A percentile compares a stretch with the other conserved stretches of the same genome.
Evolutionary conservation across 30 jellyfish, hydroid and myxozoan genomes (phyloP).

Genomic region (Turritopsis rubra): DNA sequence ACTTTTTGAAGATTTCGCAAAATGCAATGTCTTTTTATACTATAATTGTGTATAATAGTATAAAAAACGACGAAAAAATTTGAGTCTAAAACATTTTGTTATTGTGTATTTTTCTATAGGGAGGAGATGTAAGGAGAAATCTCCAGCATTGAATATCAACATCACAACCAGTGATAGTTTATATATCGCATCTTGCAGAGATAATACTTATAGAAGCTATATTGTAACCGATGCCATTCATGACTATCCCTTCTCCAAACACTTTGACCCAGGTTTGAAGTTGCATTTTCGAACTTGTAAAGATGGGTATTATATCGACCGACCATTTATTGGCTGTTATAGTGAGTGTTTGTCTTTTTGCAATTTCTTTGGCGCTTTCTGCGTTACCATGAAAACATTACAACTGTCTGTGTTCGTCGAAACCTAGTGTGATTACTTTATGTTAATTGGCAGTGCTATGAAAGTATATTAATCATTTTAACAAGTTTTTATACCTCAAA

Average conservation of each 20-base stretch:
- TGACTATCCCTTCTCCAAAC: background rate
- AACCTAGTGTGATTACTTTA: too few species aligned
- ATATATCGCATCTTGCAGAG: background rate
- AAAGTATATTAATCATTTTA: too few species aligned
- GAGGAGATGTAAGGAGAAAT: background rate
- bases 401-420: too few species aligned
- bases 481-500: too few species aligned
- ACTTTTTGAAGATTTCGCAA: too few species aligned
- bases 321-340: slow-evolving; percentile 3
- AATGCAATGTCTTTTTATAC: too few species aligned
- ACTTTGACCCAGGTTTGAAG: background rate
- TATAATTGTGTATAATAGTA: too few species aligned
- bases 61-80: too few species aligned
- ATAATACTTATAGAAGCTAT: background rate
- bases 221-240: background rate
- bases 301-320: background rate
- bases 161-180: background rate
- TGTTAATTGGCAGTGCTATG: too few species aligned
- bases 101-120: background rate
- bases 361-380: too few species aligned
- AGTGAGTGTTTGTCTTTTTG: background rate
- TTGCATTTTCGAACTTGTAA: background rate
- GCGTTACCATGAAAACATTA: too few species aligned
- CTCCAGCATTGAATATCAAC: background rate
- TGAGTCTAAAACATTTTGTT: too few species aligned